These are phyloP conservation scores for Poecilia wingei DNA, from an alignment of 2,797 vertebrate genomes.

Conservation along the genomic window DNA sequence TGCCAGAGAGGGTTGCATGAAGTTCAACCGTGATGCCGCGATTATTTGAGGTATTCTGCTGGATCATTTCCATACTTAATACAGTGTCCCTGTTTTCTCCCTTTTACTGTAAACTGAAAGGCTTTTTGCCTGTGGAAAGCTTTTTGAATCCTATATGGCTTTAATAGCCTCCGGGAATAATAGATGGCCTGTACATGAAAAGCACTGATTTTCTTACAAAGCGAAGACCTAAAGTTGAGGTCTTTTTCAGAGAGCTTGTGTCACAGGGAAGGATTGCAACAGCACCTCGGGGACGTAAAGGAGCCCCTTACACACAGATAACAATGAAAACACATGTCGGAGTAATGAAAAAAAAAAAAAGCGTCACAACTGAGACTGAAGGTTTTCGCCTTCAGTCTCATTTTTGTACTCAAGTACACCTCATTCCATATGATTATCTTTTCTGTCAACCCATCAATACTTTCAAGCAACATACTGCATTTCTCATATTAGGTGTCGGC, in stretches of 20 bases:
- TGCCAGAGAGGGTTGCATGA: conserved; percentile 12
- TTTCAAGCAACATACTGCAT: conserved; percentile 35
- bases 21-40: conserved; percentile 12
- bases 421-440: conserved; percentile 42
- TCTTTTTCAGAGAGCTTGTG: conserved; percentile 58
- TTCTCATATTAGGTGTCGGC: neutral
- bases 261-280: conserved; percentile 62
- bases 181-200: conserved; percentile 59
- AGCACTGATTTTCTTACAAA: conserved; percentile 67
- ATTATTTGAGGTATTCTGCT: conserved; percentile 22
- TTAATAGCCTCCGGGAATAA: conserved; percentile 62
- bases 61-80: conserved; percentile 37
- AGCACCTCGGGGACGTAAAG: conserved; percentile 51
- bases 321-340: conserved; percentile 20
- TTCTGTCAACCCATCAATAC: conserved; percentile 47
- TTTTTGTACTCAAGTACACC: conserved; percentile 17
- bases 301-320: conserved; percentile 30
- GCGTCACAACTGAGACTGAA: conserved; percentile 1
- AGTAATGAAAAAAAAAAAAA: conserved; percentile 40
- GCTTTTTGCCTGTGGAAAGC: conserved; percentile 29
- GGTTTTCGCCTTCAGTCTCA: conserved; percentile 8
- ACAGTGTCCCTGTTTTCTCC: neutral
- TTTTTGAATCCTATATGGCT: conserved; percentile 48
- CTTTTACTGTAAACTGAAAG: conserved; percentile 29
- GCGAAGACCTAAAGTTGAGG: conserved; percentile 49